A percentile compares a stretch with the other conserved stretches of the same genome.
Conservation (phyloP, 2,797 vertebrate species). For the Anas georgica region DNA sequence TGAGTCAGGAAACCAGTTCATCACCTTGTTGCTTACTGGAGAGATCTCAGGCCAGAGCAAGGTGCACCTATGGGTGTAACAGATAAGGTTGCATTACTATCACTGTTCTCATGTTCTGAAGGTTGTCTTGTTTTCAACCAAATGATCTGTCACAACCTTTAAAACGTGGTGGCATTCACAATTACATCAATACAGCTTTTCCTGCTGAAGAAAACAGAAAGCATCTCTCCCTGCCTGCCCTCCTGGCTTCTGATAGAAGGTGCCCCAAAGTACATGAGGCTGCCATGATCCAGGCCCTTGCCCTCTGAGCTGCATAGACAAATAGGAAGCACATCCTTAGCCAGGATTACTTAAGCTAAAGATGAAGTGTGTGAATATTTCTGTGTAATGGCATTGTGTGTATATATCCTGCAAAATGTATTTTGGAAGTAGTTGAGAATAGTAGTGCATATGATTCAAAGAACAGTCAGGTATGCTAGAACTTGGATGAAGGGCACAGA, state of each 20-base stretch:
- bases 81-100: not conserved
- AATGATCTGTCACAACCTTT: not conserved
- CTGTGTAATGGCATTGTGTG: not conserved
- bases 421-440: not conserved
- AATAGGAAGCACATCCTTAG: not conserved
- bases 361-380: not conserved
- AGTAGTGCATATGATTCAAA: not conserved
- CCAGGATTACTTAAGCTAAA: not conserved
- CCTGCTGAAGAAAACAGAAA: not conserved
- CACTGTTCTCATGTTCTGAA: not conserved
- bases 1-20: conserved; percentile 34
- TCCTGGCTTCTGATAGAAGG: not conserved
- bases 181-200: not conserved
- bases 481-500: not conserved
- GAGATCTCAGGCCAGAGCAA: not conserved
- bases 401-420: not conserved
- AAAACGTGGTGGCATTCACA: not conserved
- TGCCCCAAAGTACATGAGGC: not conserved
- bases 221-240: not conserved
- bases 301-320: not conserved
- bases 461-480: not conserved
- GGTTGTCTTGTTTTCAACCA: not conserved
- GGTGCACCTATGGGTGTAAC: not conserved
- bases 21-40: not conserved
- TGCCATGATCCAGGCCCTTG: not conserved